Evolutionary conservation across 2,888 invertebrate genomes (phyloP).

Genomic region (Muschampia staudingeri): DNA sequence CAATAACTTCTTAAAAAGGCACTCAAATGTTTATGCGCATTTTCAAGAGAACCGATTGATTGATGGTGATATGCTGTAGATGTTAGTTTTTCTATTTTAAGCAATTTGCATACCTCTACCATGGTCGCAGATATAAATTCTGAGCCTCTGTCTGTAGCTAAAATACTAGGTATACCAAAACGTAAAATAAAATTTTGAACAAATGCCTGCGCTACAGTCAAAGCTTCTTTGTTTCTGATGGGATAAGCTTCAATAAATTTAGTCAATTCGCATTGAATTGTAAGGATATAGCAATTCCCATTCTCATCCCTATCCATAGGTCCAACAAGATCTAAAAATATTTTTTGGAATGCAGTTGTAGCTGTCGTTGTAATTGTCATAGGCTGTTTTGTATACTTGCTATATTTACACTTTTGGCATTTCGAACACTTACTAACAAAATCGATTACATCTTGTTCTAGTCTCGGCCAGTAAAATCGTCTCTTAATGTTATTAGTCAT

Average conservation of each 20-base stretch:
- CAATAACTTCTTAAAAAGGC: constrained; percentile 45
- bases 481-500: constrained; percentile 44
- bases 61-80: not conserved
- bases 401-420: constrained; percentile 41
- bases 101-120: constrained; percentile 56
- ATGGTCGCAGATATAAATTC: constrained; percentile 28
- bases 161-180: constrained; percentile 42
- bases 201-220: constrained; percentile 47
- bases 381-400: constrained; percentile 44
- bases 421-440: constrained; percentile 33
- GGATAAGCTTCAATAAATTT: constrained; percentile 39
- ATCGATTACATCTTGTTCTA: constrained; percentile 44
- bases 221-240: constrained; percentile 42
- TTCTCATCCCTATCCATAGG: constrained; percentile 55
- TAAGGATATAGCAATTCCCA: constrained; percentile 48
- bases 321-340: constrained; percentile 58
- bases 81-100: not conserved
- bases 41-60: constrained; percentile 56
- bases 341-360: constrained; percentile 54
- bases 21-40: constrained; percentile 48
- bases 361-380: constrained; percentile 56
- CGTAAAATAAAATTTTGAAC: constrained; percentile 56
- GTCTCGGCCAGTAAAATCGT: constrained; percentile 45
- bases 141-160: constrained; percentile 43
- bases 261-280: constrained; percentile 51